Base-by-base conservation (phyloP, 2,113 vertebrate genomes). In the Craseonycteris thonglongyai region DNA sequence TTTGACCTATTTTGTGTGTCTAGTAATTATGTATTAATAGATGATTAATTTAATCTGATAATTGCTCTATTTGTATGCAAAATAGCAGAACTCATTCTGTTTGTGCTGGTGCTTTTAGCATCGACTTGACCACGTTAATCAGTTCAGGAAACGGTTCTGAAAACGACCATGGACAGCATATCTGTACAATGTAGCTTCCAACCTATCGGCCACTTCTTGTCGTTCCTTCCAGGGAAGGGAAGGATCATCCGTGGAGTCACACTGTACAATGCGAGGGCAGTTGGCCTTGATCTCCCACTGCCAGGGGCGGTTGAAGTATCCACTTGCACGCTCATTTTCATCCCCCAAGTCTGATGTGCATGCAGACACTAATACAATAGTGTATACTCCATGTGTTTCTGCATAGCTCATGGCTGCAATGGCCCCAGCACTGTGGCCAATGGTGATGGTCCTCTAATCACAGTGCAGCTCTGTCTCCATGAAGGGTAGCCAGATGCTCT, bases 371-470 rank as follows among this genome's bases (percentile, higher is more conserved):
- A 98, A 95, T 38, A 97, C 69, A 63, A 98, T 95, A 69, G 94
- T 97, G 91, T 97, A 98, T 22, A 98, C 97, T 54, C 13, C 90
- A 96, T 98, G 98, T 40, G 96, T 98, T 97, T 98, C 98, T 71
- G 98, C 96, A 72, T 97, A 99, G 84, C 98, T 98, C 98, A 98
- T 98, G 42, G 98, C 98, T 0, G 98, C 98, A 19, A 98, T 98
- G 22, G 98, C 98, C 47, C 98, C 98, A 9, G 98, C 98, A 89
- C 98, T 99, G 97, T 99, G 98, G n/a, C 98, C 98, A n/a, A 98
- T 98, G 91, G 98, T 95, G 61, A 98, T 61, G 4, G 98, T 98
- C 75, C 91, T 97, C 59, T 98, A 97, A 22, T 99, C 98, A 93
- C 98, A 99, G 3, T 95, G 96, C 72, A 99, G 96, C 26, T 98